Percentiles rank a stretch among this genome's conserved stretches.
These are phyloP conservation scores for Gobio gobio DNA, from an alignment of 2,113 vertebrate species.

Conservation along the genomic window DNA sequence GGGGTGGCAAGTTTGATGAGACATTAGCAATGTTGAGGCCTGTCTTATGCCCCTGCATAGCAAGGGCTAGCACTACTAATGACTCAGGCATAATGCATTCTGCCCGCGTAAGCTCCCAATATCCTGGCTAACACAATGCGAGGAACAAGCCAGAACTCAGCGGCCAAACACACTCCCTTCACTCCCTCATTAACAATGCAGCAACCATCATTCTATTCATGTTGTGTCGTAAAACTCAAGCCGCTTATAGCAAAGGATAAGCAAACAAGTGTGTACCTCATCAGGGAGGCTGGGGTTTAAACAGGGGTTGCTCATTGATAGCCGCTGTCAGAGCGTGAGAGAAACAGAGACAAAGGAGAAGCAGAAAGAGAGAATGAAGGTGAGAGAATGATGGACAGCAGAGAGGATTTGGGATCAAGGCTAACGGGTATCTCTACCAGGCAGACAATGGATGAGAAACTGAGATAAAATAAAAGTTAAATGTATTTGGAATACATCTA, in stretches of 20 bases:
- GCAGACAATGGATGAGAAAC: conserved; percentile 11
- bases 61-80: conserved; percentile 45
- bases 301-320: conserved; percentile 29
- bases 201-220: conserved; percentile 45
- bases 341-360: conserved; percentile 20
- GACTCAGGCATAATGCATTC: conserved; percentile 52
- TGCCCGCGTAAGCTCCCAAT: conserved; percentile 18
- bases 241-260: conserved; percentile 40
- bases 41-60: conserved; percentile 15
- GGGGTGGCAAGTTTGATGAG: conserved; percentile 49
- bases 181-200: conserved; percentile 48
- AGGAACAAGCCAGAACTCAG: conserved; percentile 16
- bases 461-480: conserved; percentile 5
- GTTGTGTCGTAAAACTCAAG: conserved; percentile 41
- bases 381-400: conserved; percentile 36
- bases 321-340: neutral
- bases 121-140: conserved; percentile 18
- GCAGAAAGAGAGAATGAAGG: conserved; percentile 8
- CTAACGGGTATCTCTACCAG: conserved; percentile 27
- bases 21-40: conserved; percentile 37
- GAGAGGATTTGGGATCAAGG: conserved; percentile 2
- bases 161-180: conserved; percentile 24
- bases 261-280: conserved; percentile 40
- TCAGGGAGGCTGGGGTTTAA: conserved; percentile 40
- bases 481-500: neutral